These are phyloP conservation scores for Smutsia gigantea DNA, from an alignment of 2,797 vertebrate species.

Conservation along the genomic window DNA sequence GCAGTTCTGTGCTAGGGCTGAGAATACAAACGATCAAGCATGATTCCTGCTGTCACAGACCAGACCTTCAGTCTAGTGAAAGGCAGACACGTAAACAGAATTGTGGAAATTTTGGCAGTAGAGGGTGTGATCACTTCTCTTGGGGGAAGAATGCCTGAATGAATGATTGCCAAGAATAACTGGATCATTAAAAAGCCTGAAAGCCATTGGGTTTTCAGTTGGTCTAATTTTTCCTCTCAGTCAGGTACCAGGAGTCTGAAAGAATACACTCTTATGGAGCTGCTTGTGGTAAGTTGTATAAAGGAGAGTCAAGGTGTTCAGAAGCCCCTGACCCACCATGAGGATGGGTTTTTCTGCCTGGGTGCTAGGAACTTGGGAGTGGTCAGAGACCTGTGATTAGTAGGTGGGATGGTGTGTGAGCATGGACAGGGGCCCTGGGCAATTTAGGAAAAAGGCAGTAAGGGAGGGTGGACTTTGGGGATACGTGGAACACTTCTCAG, in stretches of 20 bases:
- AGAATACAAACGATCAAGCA: background rate
- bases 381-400: background rate
- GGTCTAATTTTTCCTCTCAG: slow-evolving; percentile 83
- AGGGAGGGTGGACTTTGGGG: background rate
- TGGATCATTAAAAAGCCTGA: background rate
- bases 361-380: background rate
- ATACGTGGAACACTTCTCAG: background rate
- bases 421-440: background rate
- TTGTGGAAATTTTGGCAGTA: background rate
- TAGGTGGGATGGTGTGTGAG: background rate
- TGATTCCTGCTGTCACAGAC: background rate
- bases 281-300: slow-evolving; percentile 94
- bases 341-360: background rate
- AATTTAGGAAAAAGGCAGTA: slow-evolving; percentile 22
- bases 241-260: slow-evolving; percentile 93
- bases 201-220: background rate
- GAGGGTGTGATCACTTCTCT: background rate
- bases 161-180: slow-evolving; percentile 12
- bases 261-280: slow-evolving; percentile 96
- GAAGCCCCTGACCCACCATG: background rate
- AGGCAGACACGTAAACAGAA: background rate
- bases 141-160: background rate
- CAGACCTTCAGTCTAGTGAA: background rate
- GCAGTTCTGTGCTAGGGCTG: background rate
- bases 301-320: background rate